Base-by-base conservation (phyloP, 2,113 vertebrate species). In the Vombatus ursinus region DNA sequence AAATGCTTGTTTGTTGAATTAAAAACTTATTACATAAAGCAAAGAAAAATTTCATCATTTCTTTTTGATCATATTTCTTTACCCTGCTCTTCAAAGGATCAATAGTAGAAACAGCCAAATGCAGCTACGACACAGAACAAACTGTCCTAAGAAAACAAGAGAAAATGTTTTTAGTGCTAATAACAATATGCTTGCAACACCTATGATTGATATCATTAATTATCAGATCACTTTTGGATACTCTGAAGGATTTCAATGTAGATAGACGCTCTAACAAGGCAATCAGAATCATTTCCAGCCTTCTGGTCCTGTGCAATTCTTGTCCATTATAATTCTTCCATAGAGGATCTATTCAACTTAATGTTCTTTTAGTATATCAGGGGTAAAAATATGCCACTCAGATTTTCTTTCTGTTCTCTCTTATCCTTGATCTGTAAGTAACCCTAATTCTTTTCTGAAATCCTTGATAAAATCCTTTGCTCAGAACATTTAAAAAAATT, bases 21-120 rank as follows among this genome's bases (percentile, higher is more conserved):
- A 19, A 44, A 44, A 44, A 26, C 48, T 50, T 24, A 50, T 26
- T 4, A 31, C 19, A 90, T 94, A 95, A 96, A 54, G 92, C 68
- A 93, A 94, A 96, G 89, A 93, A 97, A 96, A 93, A 93, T 53
- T 94, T 92, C 48, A 28, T 22, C 37, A 94, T 94, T 93, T 97
- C 97, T 97, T 98, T 96, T 50, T 52, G 24, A 91, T 93, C 77
- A 28, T 37, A 68, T 57, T 77, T 92, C 90, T 94, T 93, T 96
- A 93, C 51, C 91, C 95, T 96, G 84, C 23, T 8, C 14, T 94
- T 96, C 95, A 93, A 97, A 51, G 68, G 91, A 95, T 99, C 97
- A 99, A 51, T 99, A 99, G 98, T 99, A 99, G 99, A 99, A 99
- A 97, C 99, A 99, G 96, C 99, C 99, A 94, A 99, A 99, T 0